These are phyloP conservation scores for Neomorphus geoffroyi DNA, from an alignment of 2,797 vertebrate species.

Conservation along the genomic window DNA sequence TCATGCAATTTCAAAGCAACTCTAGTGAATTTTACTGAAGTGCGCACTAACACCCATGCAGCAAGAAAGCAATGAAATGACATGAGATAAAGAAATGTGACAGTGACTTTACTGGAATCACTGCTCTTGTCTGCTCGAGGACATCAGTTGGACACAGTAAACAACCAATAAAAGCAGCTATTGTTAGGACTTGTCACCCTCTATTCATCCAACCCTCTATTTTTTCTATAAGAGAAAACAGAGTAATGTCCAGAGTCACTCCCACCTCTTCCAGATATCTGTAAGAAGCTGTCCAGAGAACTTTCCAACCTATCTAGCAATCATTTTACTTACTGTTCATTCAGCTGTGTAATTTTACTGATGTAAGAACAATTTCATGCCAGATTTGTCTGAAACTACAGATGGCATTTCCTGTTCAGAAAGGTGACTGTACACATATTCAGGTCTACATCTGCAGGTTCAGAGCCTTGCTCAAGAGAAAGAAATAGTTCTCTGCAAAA, in stretches of 20 bases:
- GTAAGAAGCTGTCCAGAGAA: conserved; percentile 2
- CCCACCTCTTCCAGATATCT: background rate
- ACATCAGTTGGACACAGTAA: background rate
- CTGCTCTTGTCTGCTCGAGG: background rate
- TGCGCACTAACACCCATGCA: background rate
- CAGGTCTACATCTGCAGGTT: background rate
- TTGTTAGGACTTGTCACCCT: background rate
- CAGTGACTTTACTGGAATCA: background rate
- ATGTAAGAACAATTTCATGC: background rate
- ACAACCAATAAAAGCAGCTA: background rate
- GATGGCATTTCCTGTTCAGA: background rate
- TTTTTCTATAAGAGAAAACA: background rate
- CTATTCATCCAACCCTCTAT: too few relatives aligned
- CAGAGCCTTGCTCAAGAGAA: background rate
- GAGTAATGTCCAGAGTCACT: background rate
- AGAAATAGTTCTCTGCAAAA: background rate
- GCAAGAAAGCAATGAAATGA: background rate
- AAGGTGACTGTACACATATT: background rate
- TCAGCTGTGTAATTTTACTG: background rate
- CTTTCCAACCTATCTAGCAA: background rate
- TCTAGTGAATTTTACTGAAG: background rate
- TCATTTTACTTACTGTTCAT: background rate
- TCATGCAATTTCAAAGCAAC: background rate
- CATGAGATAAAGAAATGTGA: background rate
- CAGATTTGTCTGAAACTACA: background rate